These are phyloP conservation scores for Lysandra coridon DNA, from an alignment of 2,888 invertebrate genomes.

Conservation along the genomic window DNA sequence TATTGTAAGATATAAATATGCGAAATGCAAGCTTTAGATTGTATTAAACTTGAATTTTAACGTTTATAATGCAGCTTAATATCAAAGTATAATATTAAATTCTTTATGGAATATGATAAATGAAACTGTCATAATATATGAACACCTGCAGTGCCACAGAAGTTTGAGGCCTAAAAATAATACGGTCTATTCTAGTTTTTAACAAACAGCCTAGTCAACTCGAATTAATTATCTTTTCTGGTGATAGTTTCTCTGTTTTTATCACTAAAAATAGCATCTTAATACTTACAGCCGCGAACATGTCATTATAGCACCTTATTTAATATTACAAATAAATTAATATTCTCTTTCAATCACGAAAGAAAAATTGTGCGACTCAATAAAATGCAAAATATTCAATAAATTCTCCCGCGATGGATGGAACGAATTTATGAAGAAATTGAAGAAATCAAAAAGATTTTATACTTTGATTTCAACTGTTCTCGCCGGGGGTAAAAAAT, in stretches of 20 bases:
- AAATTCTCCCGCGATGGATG: background rate
- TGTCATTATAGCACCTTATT: background rate
- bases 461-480: background rate
- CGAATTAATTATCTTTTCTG: too few relatives aligned
- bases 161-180: too few relatives aligned
- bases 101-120: too few relatives aligned
- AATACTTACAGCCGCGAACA: background rate
- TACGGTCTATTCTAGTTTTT: too few relatives aligned
- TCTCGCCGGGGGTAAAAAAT: background rate
- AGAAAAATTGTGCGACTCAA: background rate
- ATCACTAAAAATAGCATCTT: too few relatives aligned
- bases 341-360: background rate
- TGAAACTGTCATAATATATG: too few relatives aligned
- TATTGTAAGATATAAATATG: background rate
- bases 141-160: too few relatives aligned
- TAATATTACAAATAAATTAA: background rate
- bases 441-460: conserved; percentile 14
- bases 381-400: background rate
- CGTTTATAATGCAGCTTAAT: background rate
- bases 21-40: background rate
- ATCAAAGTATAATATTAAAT: too few relatives aligned
- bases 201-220: too few relatives aligned
- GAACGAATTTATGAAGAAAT: background rate
- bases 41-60: background rate
- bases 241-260: too few relatives aligned